phyloP scores from a whole-genome alignment of 2,113 vertebrate genomes.

The Muntiacus muntjak region DNA sequence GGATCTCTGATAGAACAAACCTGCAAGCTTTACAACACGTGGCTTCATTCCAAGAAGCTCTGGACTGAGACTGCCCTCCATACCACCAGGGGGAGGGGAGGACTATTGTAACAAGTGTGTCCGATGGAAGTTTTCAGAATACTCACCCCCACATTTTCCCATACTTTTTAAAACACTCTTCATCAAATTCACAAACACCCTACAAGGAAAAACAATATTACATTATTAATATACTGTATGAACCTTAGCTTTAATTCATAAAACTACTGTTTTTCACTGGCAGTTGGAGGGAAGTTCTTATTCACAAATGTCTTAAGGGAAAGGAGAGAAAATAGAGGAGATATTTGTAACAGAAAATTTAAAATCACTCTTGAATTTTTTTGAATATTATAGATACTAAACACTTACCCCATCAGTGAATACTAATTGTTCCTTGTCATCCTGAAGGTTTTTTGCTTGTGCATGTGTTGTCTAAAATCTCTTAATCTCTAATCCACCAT shows the following conservation, averaged over 20 bases:
- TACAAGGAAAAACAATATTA: not conserved
- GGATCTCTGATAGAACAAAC: not conserved
- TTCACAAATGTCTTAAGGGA: not conserved
- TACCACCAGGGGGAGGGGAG: rapidly evolving
- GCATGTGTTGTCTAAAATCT: not conserved
- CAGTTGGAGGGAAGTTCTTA: not conserved
- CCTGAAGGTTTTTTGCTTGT: not conserved
- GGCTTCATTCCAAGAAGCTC: not conserved
- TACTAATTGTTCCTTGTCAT: not conserved
- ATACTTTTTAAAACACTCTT: constrained; percentile 29
- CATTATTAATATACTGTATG: not conserved
- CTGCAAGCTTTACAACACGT: no score
- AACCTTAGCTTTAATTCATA: not conserved
- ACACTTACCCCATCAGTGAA: not conserved
- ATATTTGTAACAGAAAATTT: not conserved
- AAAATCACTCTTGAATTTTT: not conserved
- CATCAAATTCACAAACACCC: constrained; percentile 25
- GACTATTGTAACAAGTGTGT: not conserved
- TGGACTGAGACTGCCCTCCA: not conserved
- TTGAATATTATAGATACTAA: not conserved
- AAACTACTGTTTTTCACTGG: not conserved
- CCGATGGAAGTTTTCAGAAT: not conserved
- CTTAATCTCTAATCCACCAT: not conserved
- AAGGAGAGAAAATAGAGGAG: not conserved
- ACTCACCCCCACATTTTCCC: constrained; percentile 57